A percentile compares a stretch with the other conserved stretches of the same genome.
phyloP scores from a whole-genome alignment of 2,113 vertebrate genomes.

The Eurystomus gularis region DNA sequence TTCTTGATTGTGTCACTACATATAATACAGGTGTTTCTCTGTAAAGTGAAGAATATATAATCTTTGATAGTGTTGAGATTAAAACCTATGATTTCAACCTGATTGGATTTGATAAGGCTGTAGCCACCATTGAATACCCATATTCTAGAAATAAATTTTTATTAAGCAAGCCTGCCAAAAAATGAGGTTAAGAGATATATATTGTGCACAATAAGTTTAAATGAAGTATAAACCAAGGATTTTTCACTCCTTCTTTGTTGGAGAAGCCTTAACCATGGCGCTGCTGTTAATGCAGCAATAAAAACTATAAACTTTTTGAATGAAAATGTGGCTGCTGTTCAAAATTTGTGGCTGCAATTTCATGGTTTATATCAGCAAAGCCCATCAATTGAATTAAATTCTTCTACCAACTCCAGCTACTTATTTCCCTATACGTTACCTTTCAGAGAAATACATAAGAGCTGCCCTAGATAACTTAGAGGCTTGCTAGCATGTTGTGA shows the following conservation, averaged over 20 bases:
- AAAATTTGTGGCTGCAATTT: slow-evolving; percentile 40
- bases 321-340: slow-evolving; percentile 20
- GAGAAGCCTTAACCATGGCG: neutral
- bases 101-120: neutral
- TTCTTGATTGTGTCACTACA: neutral
- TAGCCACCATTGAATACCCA: neutral
- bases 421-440: neutral
- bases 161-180: neutral
- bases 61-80: neutral
- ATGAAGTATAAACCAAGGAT: neutral
- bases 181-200: neutral
- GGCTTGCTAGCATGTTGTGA: neutral
- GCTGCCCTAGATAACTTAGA: neutral
- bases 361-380: slow-evolving; percentile 30
- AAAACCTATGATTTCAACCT: neutral
- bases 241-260: neutral
- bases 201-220: neutral
- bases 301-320: neutral
- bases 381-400: slow-evolving; percentile 5
- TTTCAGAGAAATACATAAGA: neutral
- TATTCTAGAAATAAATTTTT: neutral
- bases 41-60: neutral
- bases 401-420: neutral
- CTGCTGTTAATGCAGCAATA: neutral
- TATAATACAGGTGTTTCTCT: neutral